Base-by-base conservation (phyloP, 2,797 vertebrate species). In the Anabacerthia variegaticeps region DNA sequence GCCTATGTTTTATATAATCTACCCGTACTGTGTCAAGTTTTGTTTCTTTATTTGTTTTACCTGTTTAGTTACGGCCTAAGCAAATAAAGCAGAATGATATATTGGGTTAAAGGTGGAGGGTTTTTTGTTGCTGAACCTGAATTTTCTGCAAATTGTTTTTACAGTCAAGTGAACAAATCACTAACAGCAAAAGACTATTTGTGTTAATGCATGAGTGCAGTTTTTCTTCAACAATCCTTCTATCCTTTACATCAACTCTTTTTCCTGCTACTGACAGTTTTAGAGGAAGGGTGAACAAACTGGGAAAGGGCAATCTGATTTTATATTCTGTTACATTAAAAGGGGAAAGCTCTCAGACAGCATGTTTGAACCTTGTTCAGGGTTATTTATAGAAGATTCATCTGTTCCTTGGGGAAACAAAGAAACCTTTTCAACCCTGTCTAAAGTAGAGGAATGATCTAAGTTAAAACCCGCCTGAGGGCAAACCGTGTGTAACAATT, bases 371-470 rank as follows among this genome's bases (percentile, higher is more conserved):
- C 80, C 89, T 94, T 85, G 52, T 56, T 37, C 37, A 6, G 46
- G 5, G 32, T 86, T 94, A 68, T 95, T 91, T 95, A 86, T 75
- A 65, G 82, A 85, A 88, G 77, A 84, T 34, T 83, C 63, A 16
- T 90, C 72, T 46, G 21, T 78, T 92, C 67, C 36, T 73, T 30
- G 22, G 65, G 63, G 74, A 89, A 91, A 95, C 66, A 92, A 94
- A 78, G 80, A 91, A 93, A 93, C 88, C 84, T 91, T 87, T 95
- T 91, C 73, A 92, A 92, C 81, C 39, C 74, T 32, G 49, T 94
- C 80, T 91, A 55, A 95, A 92, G 76, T 85, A 80, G 54, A 68
- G 72, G 78, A 77, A 77, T 85, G 73, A 91, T 89, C 78, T 41
- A 92, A 85, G 28, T 61, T 94, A 92, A 96, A 95, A 87, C 71